Evolutionary conservation across 2,113 vertebrate genomes (phyloP), one percentile per base, ranked within the genome.

Genomic region (Engraulis encrasicolus): DNA sequence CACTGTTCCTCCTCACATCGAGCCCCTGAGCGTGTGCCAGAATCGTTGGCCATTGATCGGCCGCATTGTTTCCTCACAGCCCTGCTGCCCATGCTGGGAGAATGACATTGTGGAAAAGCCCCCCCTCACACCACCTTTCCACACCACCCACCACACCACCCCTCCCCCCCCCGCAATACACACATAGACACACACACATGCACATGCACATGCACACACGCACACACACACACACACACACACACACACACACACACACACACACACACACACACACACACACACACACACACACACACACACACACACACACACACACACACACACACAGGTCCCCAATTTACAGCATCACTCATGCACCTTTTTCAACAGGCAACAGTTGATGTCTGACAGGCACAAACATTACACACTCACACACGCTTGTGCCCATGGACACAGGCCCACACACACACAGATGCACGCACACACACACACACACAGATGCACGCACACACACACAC

Each of bases 1-100:
- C 11, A 15, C 79, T 20, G 66, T 78, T 80, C 49, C 80, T 66
- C 58, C 23, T 27, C 23, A 14, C 49, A 52, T 89, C 48, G 40
- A 82, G 85, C 85, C 81, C 81, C 86, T 79, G 84, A 85, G 85
- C 82, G 23, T n/a, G 79, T 80, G 80, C 82, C 85, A 84, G 79
- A 80, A 84, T 85, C 34, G 40, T 38, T 85, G 34, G 11, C 50
- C 71, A 87, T 89, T 52, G 85, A 89, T 85, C 82, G 45, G 49
- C 66, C 58, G 5, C 79, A 50, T 48, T 87, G 86, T 87, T 87
- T 85, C 78, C 84, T 20, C 38, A 85, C 85, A 50, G 38, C 66
- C 71, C 81, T 66, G 52, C 81, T 77, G 80, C n/a, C 9, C 54
- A 20, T 27, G n/a, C 66, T 74, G 38, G 0, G 6, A 74, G 78